Evolutionary conservation across 1,140 invertebrate species (phyloP).

Genomic region (Caenorhabditis inopinata): DNA sequence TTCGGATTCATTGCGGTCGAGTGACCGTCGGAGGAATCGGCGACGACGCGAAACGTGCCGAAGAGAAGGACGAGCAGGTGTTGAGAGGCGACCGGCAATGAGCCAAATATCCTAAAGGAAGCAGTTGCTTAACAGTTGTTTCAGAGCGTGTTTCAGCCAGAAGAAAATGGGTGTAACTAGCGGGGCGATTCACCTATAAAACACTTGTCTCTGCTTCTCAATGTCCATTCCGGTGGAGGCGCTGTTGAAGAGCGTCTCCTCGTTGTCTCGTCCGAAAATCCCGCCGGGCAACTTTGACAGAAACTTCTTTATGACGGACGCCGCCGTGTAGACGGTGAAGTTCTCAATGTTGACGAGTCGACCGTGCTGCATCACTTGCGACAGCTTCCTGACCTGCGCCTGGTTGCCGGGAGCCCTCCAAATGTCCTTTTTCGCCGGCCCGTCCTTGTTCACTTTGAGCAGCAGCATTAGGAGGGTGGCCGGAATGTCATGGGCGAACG

Average conservation of each 20-base stretch:
- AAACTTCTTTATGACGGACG: conserved; percentile 92
- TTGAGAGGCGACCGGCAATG: conserved; percentile 84
- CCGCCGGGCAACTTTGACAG: conserved; percentile 93
- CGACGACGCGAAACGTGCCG: conserved; percentile 93
- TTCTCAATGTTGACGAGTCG: conserved; percentile 94
- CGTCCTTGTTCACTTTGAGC: conserved; percentile 89
- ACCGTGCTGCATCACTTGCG: conserved; percentile 89
- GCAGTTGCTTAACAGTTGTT: not conserved
- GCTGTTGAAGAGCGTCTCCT: conserved; percentile 84
- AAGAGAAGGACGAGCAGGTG: conserved; percentile 88
- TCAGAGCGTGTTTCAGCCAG: too few species aligned
- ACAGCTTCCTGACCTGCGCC: conserved; percentile 82
- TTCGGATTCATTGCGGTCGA: conserved; percentile 92
- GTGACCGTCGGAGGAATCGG: conserved; percentile 82
- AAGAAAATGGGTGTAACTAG: too few species aligned
- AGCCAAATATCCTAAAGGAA: conserved; percentile 78
- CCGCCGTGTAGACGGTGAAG: conserved; percentile 95
- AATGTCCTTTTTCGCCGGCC: conserved; percentile 84
- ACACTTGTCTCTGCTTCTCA: conserved; percentile 82
- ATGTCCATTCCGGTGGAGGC: conserved; percentile 72
- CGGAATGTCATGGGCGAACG: conserved; percentile 65
- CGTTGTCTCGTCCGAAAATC: conserved; percentile 85
- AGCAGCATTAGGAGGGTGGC: conserved; percentile 71
- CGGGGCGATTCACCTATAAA: conserved; percentile 87
- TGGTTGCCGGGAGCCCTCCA: conserved; percentile 90